A percentile compares a stretch with the other conserved stretches of the same genome.
Evolutionary conservation across 2,888 invertebrate species (phyloP).

Genomic region (Nymphalis polychloros): DNA sequence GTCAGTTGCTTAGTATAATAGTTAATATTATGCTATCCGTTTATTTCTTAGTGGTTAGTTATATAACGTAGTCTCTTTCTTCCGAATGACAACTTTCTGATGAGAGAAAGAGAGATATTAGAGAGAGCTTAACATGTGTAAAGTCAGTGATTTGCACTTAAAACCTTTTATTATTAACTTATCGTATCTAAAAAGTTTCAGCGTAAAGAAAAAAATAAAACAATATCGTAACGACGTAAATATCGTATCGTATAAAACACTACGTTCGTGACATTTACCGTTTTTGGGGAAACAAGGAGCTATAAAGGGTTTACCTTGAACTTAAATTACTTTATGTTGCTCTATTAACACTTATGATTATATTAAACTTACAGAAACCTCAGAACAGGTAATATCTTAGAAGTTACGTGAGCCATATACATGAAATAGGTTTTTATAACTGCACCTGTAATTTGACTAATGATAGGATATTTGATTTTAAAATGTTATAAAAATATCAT

Average conservation of each 20-base stretch:
- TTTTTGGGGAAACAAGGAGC: constrained; percentile 69
- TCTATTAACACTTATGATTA: constrained; percentile 16
- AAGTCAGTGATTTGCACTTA: no score
- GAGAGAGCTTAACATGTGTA: no score
- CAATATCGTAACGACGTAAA: constrained; percentile 6
- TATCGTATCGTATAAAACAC: constrained; percentile 37
- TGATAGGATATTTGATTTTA: no score
- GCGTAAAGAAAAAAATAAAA: not conserved
- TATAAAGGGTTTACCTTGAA: constrained; percentile 58
- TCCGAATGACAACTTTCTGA: no score
- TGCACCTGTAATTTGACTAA: no score
- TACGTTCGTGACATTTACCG: constrained; percentile 70
- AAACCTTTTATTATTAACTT: no score
- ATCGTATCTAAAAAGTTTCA: no score
- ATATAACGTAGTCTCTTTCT: no score
- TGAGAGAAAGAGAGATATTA: no score
- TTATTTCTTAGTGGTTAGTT: no score
- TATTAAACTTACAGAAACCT: not conserved
- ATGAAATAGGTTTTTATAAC: not conserved
- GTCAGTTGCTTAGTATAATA: not conserved
- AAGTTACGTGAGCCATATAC: not conserved
- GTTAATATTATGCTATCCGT: no score
- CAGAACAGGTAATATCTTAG: not conserved
- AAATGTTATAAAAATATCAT: no score
- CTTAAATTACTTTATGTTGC: constrained; percentile 48